Conservation (phyloP, 2,888 invertebrate genomes). For the Orthonevra nobilis region DNA sequence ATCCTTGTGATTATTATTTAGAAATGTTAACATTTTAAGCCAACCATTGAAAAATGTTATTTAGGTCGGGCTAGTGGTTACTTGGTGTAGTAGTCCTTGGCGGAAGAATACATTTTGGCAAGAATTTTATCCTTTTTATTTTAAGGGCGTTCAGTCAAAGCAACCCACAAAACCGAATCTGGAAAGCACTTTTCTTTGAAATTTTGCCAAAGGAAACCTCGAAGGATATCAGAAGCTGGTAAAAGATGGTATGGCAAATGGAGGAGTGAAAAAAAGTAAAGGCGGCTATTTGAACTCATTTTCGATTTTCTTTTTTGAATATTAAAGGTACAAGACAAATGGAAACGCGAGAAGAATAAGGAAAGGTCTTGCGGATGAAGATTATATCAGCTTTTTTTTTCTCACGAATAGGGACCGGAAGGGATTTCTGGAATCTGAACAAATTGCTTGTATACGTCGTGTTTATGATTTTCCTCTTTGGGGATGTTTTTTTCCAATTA, state of each 20-base stretch:
- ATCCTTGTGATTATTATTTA: conserved; percentile 42
- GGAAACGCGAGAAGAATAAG: not conserved
- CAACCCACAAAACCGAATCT: conserved; percentile 43
- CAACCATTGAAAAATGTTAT: conserved; percentile 44
- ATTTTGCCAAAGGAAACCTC: conserved; percentile 29
- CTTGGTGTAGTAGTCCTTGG: conserved; percentile 20
- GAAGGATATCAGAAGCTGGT: conserved; percentile 40
- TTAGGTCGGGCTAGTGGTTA: conserved; percentile 48
- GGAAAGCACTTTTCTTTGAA: conserved; percentile 29
- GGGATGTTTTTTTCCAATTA: no score
- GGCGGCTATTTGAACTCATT: conserved; percentile 32
- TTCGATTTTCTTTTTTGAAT: conserved; percentile 24
- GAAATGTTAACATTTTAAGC: conserved; percentile 38
- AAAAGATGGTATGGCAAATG: no score
- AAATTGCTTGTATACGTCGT: no score
- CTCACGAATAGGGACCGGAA: no score
- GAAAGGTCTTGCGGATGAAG: conserved; percentile 1
- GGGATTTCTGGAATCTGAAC: no score
- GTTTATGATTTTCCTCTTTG: no score
- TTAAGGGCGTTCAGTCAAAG: conserved; percentile 38
- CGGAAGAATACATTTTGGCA: not conserved
- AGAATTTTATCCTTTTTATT: conserved; percentile 26
- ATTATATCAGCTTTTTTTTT: no score
- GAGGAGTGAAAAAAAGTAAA: not conserved
- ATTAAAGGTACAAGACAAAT: conserved; percentile 26